These are phyloP conservation scores for Trypoxylus dichotomus DNA, from an alignment of 1,140 invertebrate genomes.

Conservation along the genomic window DNA sequence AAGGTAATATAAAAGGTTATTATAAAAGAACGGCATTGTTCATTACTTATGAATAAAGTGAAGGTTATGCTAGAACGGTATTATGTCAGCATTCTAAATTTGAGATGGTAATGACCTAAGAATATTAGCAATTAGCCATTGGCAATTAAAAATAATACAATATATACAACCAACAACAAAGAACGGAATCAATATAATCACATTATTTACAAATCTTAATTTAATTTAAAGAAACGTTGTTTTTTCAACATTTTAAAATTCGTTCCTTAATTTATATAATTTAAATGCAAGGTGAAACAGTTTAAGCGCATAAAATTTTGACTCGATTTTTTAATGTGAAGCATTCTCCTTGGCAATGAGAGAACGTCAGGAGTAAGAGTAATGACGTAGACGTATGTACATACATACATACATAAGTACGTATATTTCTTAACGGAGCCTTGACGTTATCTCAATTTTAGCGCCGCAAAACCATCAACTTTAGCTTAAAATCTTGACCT, in stretches of 20 bases:
- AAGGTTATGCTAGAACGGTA: not conserved
- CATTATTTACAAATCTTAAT: not conserved
- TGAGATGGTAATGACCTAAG: not conserved
- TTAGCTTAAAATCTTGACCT: constrained; percentile 24
- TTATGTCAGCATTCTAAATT: not conserved
- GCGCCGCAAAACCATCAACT: constrained; percentile 17
- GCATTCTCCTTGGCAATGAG: constrained; percentile 3
- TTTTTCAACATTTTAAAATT: not conserved
- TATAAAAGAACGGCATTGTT: not conserved
- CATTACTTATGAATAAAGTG: not conserved
- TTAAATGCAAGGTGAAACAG: constrained; percentile 6
- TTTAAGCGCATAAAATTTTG: not conserved
- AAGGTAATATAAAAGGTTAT: not conserved
- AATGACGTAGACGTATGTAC: not conserved
- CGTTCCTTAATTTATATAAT: not conserved
- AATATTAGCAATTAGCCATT: not conserved
- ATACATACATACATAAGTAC: not conserved
- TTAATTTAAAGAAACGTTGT: not conserved
- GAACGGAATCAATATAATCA: no score
- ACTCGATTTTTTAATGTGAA: not conserved
- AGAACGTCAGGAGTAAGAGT: not conserved
- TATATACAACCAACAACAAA: no score
- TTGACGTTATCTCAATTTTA: constrained; percentile 17
- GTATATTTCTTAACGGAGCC: not conserved
- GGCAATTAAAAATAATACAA: not conserved